Evolutionary conservation across 2,113 vertebrate species (phyloP).

Genomic region (Embiotoca jacksoni): DNA sequence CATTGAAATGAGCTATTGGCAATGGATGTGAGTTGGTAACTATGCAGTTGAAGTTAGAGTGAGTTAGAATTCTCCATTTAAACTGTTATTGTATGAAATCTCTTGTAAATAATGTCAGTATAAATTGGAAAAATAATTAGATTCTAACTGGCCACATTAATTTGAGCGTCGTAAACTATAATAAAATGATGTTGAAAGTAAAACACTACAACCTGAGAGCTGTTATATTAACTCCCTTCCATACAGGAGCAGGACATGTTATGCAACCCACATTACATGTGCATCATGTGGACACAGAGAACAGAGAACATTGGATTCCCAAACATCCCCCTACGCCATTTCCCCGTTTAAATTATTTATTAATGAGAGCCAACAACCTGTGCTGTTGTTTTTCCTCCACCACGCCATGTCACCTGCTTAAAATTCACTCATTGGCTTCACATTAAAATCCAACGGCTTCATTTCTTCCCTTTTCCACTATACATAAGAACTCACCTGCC

Average conservation of each 20-base stretch:
- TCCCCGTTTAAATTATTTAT: slow-evolving; percentile 65
- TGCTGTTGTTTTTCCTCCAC: slow-evolving; percentile 36
- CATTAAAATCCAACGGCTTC: slow-evolving; percentile 24
- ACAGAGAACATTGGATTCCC: slow-evolving; percentile 38
- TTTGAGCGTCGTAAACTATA: neutral
- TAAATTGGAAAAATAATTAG: neutral
- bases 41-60: neutral
- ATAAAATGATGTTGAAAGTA: slow-evolving; percentile 7
- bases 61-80: neutral
- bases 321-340: slow-evolving; percentile 35
- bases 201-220: slow-evolving; percentile 1
- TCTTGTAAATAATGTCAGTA: neutral
- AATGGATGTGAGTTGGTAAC: neutral
- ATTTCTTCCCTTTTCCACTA: neutral
- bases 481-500: neutral
- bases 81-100: neutral
- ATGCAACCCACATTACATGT: slow-evolving; percentile 28
- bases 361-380: slow-evolving; percentile 58
- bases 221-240: neutral
- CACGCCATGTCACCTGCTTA: slow-evolving; percentile 26
- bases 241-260: slow-evolving; percentile 10
- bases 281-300: slow-evolving; percentile 32
- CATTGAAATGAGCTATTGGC: neutral
- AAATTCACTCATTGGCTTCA: slow-evolving; percentile 33
- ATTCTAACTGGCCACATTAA: neutral